These are phyloP conservation scores for Butorides virescens DNA, from an alignment of 2,113 vertebrate genomes.

Conservation along the genomic window DNA sequence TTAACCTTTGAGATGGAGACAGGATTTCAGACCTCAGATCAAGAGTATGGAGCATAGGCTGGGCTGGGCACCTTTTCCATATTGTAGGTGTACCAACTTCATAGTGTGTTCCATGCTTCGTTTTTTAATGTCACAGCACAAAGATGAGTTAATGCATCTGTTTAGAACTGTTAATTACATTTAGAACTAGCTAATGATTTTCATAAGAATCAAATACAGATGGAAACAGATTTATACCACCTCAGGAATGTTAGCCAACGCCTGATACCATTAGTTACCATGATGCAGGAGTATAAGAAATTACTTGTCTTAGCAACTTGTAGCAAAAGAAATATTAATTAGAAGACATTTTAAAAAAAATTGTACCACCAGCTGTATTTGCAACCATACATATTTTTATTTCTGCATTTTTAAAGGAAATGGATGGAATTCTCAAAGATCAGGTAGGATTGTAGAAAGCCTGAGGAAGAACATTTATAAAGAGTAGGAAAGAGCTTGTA, in stretches of 20 bases:
- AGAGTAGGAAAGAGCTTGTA: not conserved
- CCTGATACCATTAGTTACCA: not conserved
- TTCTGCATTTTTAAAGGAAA: not conserved
- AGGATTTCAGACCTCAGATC: not conserved
- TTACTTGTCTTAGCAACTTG: not conserved
- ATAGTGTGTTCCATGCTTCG: fast-evolving
- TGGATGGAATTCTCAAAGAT: not conserved
- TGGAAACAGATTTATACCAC: not conserved
- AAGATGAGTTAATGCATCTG: not conserved
- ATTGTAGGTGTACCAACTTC: not conserved
- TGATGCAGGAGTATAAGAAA: not conserved
- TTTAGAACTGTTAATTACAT: not conserved
- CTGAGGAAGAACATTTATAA: not conserved
- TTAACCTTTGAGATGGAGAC: not conserved
- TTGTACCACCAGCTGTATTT: not conserved
- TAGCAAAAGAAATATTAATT: not conserved
- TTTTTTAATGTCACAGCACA: not conserved
- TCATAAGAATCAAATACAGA: not conserved
- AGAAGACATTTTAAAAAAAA: not conserved
- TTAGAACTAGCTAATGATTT: not conserved
- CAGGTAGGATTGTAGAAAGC: not conserved
- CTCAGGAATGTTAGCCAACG: not conserved
- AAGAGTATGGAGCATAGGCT: not conserved
- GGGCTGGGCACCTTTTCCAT: not conserved
- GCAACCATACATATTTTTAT: not conserved